Conservation (phyloP, 1,140 invertebrate genomes). For the Caerostris extrusa region DNA sequence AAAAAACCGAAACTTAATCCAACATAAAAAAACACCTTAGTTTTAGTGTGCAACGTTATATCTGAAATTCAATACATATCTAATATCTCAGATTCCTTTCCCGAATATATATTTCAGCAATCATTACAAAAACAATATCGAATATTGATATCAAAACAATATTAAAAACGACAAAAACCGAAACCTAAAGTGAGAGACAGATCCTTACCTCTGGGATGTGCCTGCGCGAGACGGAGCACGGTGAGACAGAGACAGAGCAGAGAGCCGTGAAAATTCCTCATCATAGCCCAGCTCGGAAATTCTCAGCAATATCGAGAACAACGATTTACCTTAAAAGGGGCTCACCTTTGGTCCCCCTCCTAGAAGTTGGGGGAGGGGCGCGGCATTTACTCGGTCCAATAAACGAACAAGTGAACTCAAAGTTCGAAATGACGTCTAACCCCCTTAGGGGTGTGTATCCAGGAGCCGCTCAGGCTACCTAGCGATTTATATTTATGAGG, state of each 20-base stretch:
- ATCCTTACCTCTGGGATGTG: constrained; percentile 68
- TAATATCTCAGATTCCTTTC: too few relatives aligned
- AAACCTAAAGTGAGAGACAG: too few relatives aligned
- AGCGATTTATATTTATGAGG: constrained; percentile 75
- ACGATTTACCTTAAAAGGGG: constrained; percentile 47
- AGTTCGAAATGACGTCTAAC: not conserved
- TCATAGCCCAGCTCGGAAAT: not conserved
- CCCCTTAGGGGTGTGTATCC: constrained; percentile 67
- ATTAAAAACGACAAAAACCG: too few relatives aligned
- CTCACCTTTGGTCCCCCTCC: constrained; percentile 42
- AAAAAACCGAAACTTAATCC: too few relatives aligned
- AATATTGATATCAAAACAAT: too few relatives aligned
- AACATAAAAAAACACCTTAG: too few relatives aligned
- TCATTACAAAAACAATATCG: too few relatives aligned
- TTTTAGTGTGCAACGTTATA: too few relatives aligned
- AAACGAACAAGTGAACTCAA: constrained; percentile 42
- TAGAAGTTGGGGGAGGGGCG: not conserved
- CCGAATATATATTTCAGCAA: too few relatives aligned
- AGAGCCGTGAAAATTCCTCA: constrained; percentile 13
- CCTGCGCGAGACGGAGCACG: not conserved
- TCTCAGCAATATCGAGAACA: constrained; percentile 28
- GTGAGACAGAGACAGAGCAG: constrained; percentile 28
- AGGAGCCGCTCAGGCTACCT: constrained; percentile 30
- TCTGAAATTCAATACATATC: too few relatives aligned
- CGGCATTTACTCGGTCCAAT: constrained; percentile 6